Conservation (phyloP, 2,888 invertebrate species). For the Melanotus villosus region DNA sequence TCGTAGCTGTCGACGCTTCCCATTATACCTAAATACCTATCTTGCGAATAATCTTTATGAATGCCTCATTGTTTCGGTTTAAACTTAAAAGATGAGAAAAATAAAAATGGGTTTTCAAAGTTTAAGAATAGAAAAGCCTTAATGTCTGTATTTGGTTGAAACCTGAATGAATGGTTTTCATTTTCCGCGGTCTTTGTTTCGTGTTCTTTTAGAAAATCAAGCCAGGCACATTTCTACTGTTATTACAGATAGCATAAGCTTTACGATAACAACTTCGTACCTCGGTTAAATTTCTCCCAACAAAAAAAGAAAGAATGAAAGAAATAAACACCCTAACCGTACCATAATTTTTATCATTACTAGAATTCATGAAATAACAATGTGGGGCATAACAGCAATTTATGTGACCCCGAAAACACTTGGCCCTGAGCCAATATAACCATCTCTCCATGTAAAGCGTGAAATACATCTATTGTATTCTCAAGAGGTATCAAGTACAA, state of each 20-base stretch:
- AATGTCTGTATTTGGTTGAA: too few species aligned
- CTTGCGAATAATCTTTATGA: too few species aligned
- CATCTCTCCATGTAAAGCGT: slow-evolving; percentile 35
- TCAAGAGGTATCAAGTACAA: slow-evolving; percentile 37
- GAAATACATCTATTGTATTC: slow-evolving; percentile 38
- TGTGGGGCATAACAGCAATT: slow-evolving; percentile 21
- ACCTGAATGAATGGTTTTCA: slow-evolving; percentile 6
- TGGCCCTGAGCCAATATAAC: slow-evolving; percentile 38
- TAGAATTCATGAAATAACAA: slow-evolving; percentile 28
- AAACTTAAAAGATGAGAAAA: too few species aligned
- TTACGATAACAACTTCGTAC: slow-evolving; percentile 5
- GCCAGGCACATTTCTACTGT: not conserved
- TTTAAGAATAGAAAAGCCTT: not conserved
- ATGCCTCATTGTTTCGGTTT: too few species aligned
- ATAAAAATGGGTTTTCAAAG: too few species aligned
- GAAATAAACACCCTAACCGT: slow-evolving; percentile 9
- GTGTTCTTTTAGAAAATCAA: too few species aligned
- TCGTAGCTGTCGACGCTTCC: too few species aligned
- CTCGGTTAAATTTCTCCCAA: not conserved
- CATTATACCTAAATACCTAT: too few species aligned
- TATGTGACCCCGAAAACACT: slow-evolving; percentile 32
- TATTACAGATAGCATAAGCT: not conserved
- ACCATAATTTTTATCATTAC: slow-evolving; percentile 16
- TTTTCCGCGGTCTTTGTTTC: too few species aligned
- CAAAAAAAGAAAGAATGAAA: too few species aligned